Percentiles rank a stretch among this genome's conserved stretches.
These are phyloP conservation scores for Apotomis betuletana DNA, from an alignment of 2,888 invertebrate species.

Conservation along the genomic window DNA sequence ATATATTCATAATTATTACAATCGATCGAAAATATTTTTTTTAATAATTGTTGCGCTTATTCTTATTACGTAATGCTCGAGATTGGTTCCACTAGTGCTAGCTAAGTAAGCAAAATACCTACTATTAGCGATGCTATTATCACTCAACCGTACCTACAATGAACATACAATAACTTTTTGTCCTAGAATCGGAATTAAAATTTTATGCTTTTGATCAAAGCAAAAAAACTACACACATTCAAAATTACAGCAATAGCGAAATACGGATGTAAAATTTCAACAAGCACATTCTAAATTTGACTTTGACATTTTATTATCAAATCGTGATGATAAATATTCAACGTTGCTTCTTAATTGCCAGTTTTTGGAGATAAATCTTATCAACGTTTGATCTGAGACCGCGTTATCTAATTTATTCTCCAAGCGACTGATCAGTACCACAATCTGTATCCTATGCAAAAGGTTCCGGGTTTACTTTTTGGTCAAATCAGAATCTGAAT, in stretches of 20 bases:
- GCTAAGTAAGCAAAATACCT: no score
- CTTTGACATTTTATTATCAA: slow-evolving; percentile 10
- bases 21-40: no score
- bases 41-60: no score
- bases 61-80: no score
- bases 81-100: no score
- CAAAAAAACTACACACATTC: no score
- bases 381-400: slow-evolving; percentile 2
- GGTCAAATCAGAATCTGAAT: not conserved
- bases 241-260: no score
- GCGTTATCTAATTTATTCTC: not conserved
- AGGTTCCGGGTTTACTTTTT: not conserved
- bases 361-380: slow-evolving; percentile 14
- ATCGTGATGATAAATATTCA: slow-evolving; percentile 15
- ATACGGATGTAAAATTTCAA: not conserved
- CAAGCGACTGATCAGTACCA: not conserved
- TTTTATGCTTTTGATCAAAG: not conserved
- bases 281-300: not conserved
- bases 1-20: no score
- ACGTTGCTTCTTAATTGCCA: not conserved
- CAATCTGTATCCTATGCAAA: not conserved
- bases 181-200: not conserved
- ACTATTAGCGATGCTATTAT: no score
- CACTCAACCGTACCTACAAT: no score
- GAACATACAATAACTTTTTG: no score